These are phyloP conservation scores for Ophioninae sp. DNA, from an alignment of 2,888 invertebrate genomes.

Conservation along the genomic window DNA sequence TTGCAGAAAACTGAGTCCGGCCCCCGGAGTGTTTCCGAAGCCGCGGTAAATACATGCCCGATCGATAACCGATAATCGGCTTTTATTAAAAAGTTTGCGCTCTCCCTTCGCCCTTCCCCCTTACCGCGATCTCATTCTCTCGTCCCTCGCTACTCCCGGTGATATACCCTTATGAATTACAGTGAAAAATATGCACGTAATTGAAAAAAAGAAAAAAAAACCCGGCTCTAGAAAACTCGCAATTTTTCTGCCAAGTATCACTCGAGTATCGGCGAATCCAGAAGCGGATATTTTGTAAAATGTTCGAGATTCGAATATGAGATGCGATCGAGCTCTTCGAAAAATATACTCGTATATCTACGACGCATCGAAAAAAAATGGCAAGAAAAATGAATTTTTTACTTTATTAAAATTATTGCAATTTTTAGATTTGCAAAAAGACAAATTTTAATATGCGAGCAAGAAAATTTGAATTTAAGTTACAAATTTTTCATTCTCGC, in stretches of 20 bases:
- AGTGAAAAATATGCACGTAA: slow-evolving; percentile 17
- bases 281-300: not conserved
- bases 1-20: slow-evolving; percentile 8
- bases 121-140: not conserved
- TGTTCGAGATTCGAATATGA: not conserved
- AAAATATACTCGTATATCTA: not conserved
- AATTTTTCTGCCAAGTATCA: slow-evolving; percentile 15
- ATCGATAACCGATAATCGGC: slow-evolving; percentile 58
- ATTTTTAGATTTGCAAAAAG: too few relatives aligned
- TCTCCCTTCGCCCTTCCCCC: slow-evolving; percentile 4
- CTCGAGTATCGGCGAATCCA: not conserved
- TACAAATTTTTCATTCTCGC: too few relatives aligned
- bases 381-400: too few relatives aligned
- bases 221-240: slow-evolving; percentile 11
- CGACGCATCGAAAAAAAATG: too few relatives aligned
- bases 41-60: slow-evolving; percentile 34
- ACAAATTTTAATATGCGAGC: too few relatives aligned
- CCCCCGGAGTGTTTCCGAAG: slow-evolving; percentile 2
- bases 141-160: slow-evolving; percentile 5
- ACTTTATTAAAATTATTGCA: too few relatives aligned
- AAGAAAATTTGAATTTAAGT: too few relatives aligned
- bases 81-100: slow-evolving; percentile 43
- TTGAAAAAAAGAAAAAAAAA: not conserved
- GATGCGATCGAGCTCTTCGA: not conserved
- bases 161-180: slow-evolving; percentile 14